phyloP scores from a whole-genome alignment of 2,113 vertebrate genomes.

The Apaloderma vittatum region DNA sequence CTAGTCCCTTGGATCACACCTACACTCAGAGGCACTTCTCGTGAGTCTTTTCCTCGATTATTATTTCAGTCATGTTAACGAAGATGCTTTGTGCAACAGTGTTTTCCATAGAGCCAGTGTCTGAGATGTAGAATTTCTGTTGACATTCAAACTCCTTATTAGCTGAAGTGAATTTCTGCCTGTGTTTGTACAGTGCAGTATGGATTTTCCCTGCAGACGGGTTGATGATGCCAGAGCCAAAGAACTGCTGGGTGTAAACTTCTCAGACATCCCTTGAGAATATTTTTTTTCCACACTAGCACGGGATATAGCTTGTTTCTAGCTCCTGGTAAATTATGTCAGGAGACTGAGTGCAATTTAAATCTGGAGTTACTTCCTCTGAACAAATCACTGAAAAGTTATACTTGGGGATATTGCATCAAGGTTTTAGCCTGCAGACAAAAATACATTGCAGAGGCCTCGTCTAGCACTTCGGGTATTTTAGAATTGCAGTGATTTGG shows the following conservation, averaged over 20 bases:
- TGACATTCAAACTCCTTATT: not conserved
- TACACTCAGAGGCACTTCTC: not conserved
- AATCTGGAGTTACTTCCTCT: not conserved
- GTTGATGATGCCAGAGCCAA: not conserved
- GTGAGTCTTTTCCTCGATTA: not conserved
- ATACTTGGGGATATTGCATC: constrained; percentile 6
- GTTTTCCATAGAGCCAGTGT: not conserved
- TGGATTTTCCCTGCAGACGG: not conserved
- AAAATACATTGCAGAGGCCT: constrained; percentile 48
- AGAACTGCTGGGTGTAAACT: not conserved
- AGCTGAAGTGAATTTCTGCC: not conserved
- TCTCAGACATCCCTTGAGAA: not conserved
- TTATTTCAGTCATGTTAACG: not conserved
- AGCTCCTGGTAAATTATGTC: not conserved
- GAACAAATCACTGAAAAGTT: not conserved
- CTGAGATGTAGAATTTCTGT: not conserved
- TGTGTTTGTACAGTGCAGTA: no score
- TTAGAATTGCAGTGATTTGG: not conserved
- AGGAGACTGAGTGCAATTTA: not conserved
- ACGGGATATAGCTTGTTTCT: not conserved
- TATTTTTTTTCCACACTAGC: not conserved
- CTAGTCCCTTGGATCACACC: not conserved
- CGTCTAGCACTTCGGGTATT: not conserved
- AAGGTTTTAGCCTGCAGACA: constrained; percentile 47
- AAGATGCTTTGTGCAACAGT: not conserved